phyloP scores from a whole-genome alignment of 2,113 vertebrate species.

The Aepyceros melampus region DNA sequence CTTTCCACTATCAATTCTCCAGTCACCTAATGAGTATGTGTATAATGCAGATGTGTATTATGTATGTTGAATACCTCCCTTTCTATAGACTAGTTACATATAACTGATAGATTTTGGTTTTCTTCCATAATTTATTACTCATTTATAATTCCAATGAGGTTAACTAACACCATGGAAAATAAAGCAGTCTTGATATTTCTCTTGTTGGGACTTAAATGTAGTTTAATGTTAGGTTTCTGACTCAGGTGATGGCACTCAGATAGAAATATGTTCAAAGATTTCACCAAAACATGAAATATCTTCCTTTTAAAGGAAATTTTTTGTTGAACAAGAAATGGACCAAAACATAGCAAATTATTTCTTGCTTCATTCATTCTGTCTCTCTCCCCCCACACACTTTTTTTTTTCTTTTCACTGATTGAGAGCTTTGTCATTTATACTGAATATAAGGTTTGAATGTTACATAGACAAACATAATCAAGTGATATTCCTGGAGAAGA shows the following conservation, averaged over 20 bases:
- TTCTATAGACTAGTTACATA: slow-evolving; percentile 28
- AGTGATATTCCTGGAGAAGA: background rate
- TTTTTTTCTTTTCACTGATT: background rate
- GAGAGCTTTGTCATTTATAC: background rate
- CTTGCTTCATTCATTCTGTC: background rate
- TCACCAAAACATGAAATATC: background rate
- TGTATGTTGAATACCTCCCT: background rate
- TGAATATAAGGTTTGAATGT: background rate
- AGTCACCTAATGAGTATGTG: background rate
- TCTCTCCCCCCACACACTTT: accelerated
- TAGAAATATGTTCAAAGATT: slow-evolving; percentile 16
- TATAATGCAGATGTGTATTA: background rate
- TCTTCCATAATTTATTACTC: slow-evolving; percentile 20
- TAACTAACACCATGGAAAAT: slow-evolving; percentile 27
- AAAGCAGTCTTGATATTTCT: background rate
- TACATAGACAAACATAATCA: background rate
- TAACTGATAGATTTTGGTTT: slow-evolving; percentile 1
- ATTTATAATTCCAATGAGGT: slow-evolving; percentile 36
- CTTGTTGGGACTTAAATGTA: background rate
- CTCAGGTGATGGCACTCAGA: slow-evolving; percentile 30
- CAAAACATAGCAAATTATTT: background rate
- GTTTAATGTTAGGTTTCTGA: slow-evolving; percentile 23
- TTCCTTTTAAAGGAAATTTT: background rate
- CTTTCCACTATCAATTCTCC: slow-evolving; percentile 12
- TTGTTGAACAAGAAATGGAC: background rate